Percentiles rank a stretch among this genome's conserved stretches.
phyloP scores from a whole-genome alignment of 2,888 invertebrate species.

The Fragum sueziense region DNA sequence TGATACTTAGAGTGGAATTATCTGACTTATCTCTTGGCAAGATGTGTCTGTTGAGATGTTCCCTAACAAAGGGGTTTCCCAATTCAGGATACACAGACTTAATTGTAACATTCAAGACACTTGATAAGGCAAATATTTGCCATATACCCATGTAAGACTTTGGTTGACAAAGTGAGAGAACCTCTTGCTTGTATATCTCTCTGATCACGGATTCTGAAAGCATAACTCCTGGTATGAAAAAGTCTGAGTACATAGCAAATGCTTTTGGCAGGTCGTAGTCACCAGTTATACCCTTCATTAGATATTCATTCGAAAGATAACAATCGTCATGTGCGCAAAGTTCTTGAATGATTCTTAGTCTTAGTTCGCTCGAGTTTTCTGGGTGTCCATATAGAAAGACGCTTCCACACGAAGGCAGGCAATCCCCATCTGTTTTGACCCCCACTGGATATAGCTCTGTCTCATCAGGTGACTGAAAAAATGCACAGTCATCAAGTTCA shows the following conservation, averaged over 20 bases:
- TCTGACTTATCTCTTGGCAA: not conserved
- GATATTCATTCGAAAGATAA: constrained; percentile 30
- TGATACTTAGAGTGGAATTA: not conserved
- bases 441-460: constrained; percentile 6
- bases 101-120: not conserved
- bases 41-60: not conserved
- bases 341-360: constrained; percentile 41
- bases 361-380: constrained; percentile 24
- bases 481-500: too few relatives aligned
- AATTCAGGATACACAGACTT: not conserved
- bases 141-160: not conserved
- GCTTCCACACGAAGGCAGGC: constrained; percentile 46
- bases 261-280: not conserved
- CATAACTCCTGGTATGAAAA: not conserved
- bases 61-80: not conserved
- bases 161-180: not conserved
- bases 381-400: constrained; percentile 31
- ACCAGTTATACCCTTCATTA: constrained; percentile 11
- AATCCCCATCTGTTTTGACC: constrained; percentile 45
- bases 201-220: not conserved
- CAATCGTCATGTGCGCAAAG: constrained; percentile 18
- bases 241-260: not conserved
- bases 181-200: not conserved
- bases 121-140: not conserved
- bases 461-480: too few relatives aligned